phyloP scores from a whole-genome alignment of 2,113 vertebrate genomes.

The Chaetops frenatus region DNA sequence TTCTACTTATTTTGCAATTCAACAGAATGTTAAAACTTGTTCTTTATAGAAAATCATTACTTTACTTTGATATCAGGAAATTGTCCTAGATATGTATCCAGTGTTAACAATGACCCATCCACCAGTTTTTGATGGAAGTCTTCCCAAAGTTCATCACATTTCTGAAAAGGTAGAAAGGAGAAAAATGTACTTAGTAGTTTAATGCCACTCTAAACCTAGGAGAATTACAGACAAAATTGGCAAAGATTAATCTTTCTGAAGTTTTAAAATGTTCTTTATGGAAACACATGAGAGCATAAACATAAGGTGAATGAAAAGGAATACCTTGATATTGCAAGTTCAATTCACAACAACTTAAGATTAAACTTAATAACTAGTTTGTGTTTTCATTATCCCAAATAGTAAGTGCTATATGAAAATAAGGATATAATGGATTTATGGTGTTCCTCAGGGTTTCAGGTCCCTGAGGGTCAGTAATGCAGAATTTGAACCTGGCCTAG shows the following conservation, averaged over 20 bases:
- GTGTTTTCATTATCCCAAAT: neutral
- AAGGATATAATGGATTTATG: neutral
- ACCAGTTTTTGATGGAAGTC: constrained; percentile 97
- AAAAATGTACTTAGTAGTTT: neutral
- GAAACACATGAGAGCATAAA: neutral
- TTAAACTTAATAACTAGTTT: neutral
- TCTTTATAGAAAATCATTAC: neutral
- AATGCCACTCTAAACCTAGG: neutral
- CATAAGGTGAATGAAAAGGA: neutral
- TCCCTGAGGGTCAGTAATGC: neutral
- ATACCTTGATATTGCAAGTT: neutral
- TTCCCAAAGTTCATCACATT: constrained; percentile 95
- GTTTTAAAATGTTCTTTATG: neutral
- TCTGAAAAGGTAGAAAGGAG: constrained; percentile 72
- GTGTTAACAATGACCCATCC: constrained; percentile 87
- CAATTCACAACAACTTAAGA: neutral
- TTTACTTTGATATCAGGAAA: constrained; percentile 97
- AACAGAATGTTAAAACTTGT: neutral
- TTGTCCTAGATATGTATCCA: constrained; percentile 91
- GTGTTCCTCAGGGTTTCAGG: neutral
- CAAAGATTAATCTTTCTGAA: neutral
- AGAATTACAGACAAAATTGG: neutral
- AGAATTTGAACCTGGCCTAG: neutral
- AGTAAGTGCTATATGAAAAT: neutral
- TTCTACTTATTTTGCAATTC: neutral